Percentiles rank a stretch among this genome's conserved stretches.
phyloP scores from a whole-genome alignment of 1,140 invertebrate genomes.

The Diabrotica virgifera region DNA sequence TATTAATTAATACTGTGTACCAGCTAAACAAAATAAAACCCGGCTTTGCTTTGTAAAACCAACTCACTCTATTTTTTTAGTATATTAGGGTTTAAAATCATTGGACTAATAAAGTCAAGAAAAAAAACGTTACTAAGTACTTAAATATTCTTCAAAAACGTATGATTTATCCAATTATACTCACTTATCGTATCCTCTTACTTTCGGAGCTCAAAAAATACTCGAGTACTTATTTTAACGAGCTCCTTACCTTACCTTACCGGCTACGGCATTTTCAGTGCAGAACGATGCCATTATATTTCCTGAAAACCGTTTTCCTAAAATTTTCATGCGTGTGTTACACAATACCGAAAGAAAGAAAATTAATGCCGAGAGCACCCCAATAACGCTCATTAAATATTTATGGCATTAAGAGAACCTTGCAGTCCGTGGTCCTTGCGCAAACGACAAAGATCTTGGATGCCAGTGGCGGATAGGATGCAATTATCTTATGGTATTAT shows the following conservation, averaged over 20 bases:
- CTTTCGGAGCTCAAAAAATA: not conserved
- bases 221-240: not conserved
- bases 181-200: no score
- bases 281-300: slow-evolving; percentile 10
- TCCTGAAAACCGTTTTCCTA: slow-evolving; percentile 13
- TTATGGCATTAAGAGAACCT: slow-evolving; percentile 21
- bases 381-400: slow-evolving; percentile 24
- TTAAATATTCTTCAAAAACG: no score
- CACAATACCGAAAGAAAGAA: slow-evolving; percentile 14
- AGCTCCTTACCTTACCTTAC: not conserved
- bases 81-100: no score
- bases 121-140: no score
- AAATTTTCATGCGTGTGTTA: slow-evolving; percentile 19
- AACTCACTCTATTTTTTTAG: no score
- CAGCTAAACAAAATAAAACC: no score
- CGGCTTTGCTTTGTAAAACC: no score
- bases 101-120: no score
- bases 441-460: slow-evolving; percentile 1
- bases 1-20: no score
- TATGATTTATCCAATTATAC: no score
- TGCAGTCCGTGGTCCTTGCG: slow-evolving; percentile 6
- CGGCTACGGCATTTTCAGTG: not conserved
- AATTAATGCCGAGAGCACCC: slow-evolving; percentile 17
- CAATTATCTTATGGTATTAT: no score
- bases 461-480: not conserved